Base-by-base conservation (phyloP, 2,888 invertebrate genomes). In the Papilio elwesi region DNA sequence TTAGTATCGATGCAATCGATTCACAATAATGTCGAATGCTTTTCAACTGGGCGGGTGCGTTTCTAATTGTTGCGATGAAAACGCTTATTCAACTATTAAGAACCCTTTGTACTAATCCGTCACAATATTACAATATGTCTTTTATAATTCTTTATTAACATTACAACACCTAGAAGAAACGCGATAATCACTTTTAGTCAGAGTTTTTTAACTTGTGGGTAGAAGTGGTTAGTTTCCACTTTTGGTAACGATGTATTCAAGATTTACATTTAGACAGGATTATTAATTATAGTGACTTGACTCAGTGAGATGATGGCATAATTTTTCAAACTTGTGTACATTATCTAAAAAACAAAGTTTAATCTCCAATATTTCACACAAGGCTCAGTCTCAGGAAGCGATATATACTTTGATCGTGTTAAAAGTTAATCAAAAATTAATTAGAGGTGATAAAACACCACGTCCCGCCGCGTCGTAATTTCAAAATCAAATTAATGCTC, bases 1-100 rank as follows among this genome's bases (percentile, higher is more conserved):
- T 80, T 82, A 76, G 78, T 80, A 81, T 80, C 78, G 78, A 80
- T 78, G 78, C 82, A 83, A 85, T 82, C 83, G 81, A 80, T 80
- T 79, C 65, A 69, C 73, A 73, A 69, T 71, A 57, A 66, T 48
- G 15, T 64, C 63, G 49, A 72, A 68, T 57, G 64, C 38, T 52
- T 26, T 71, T 36, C 76, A 77, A 77, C 78, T 78, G 76, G 75
- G 77, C 70, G 77, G 75, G 73, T 77, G 68, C 67, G 52, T 68
- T 64, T 65, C 36, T 71, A 71, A 68, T 70, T 68, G 68, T 15
- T 43, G 47, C 11, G n/a, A 68, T 49, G 68, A 38, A 64, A 48
- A 70, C 10, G 38, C 38, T 13, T 49, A 49, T 57, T 68, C 11
- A 26, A 6, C n/a, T 49, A 49, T 64, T 64, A 51, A 65, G 7